Base-by-base conservation (phyloP, 2,888 invertebrate species). In the Odontocerum albicorne region DNA sequence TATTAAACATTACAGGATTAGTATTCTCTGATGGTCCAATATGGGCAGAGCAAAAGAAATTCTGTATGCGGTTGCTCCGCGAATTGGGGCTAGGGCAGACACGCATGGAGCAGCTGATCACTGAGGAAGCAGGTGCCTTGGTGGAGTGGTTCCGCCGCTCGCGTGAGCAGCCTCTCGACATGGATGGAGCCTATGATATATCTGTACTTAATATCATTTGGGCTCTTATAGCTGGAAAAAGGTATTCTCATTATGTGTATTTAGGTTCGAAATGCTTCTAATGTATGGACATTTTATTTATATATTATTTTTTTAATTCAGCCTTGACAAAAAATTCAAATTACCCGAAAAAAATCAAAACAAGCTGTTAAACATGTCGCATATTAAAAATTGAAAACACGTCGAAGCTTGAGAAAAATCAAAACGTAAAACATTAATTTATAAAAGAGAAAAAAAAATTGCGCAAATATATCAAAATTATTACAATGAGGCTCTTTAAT, bases 121-220 rank as follows among this genome's bases (percentile, higher is more conserved):
- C 75, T 19, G 70, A 72, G 7, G 87, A 88, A 68, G 73, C 84
- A 12, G 61, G 63, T 2, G 72, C 72, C 40, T 71, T 88, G 21
- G 66, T 86, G 1, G 66, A 73, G 7, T 68, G 68, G 62, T 76
- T 77, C 22, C 68, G 66, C 31, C 66, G 62, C 12, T 70, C 67
- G 53, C 63, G 57, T 1, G 65, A 61, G 16, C 66, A 61, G 60
- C 69, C 80, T 0, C 71, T 86, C 1, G 69, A 69, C 36, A 75
- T 84, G 61, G 76, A 78, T 57, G 70, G 68, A 7, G 69, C 76
- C 1, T 79, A 88, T 35, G 83, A 85, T 51, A 71, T 84, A 32
- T 78, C 84, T 0, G 82, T 87, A 1, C 69, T 88, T 58, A 88
- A 88, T 67, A 79, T 83, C 0, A 66, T 88, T 13, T 89, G 88